These are phyloP conservation scores for Carabus problematicus DNA, from an alignment of 2,888 invertebrate genomes.

Conservation along the genomic window DNA sequence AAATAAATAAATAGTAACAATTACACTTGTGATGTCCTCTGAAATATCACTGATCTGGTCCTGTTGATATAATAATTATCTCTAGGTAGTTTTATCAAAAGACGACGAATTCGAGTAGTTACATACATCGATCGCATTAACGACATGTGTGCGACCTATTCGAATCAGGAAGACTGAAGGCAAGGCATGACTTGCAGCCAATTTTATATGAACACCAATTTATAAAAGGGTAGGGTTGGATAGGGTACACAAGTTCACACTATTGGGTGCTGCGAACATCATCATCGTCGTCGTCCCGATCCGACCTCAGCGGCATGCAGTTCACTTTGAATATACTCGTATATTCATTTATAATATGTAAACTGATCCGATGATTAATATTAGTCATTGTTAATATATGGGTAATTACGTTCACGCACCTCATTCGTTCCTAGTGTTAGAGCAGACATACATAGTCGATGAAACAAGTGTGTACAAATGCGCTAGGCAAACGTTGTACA, in stretches of 20 bases:
- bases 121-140: constrained; percentile 36
- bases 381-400: too few relatives aligned
- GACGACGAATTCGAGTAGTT: constrained; percentile 41
- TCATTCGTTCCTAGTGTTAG: too few relatives aligned
- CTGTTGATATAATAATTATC: constrained; percentile 42
- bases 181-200: constrained; percentile 43
- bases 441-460: too few relatives aligned
- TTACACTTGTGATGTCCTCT: constrained; percentile 42
- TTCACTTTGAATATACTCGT: constrained; percentile 9
- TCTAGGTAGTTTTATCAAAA: constrained; percentile 42
- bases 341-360: constrained; percentile 5
- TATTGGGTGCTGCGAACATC: background rate
- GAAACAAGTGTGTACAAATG: too few relatives aligned
- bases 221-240: constrained; percentile 16
- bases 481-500: too few relatives aligned
- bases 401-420: too few relatives aligned
- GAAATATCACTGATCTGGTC: constrained; percentile 43
- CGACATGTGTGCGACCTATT: constrained; percentile 41
- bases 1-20: constrained; percentile 43
- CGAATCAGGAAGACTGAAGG: constrained; percentile 43
- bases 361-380: constrained; percentile 4
- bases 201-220: constrained; percentile 37
- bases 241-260: too few relatives aligned
- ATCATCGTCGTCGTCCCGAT: constrained; percentile 12
- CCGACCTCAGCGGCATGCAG: constrained; percentile 12